Evolutionary conservation across 1,140 invertebrate genomes (phyloP).

Genomic region (Saxidomus purpurata): DNA sequence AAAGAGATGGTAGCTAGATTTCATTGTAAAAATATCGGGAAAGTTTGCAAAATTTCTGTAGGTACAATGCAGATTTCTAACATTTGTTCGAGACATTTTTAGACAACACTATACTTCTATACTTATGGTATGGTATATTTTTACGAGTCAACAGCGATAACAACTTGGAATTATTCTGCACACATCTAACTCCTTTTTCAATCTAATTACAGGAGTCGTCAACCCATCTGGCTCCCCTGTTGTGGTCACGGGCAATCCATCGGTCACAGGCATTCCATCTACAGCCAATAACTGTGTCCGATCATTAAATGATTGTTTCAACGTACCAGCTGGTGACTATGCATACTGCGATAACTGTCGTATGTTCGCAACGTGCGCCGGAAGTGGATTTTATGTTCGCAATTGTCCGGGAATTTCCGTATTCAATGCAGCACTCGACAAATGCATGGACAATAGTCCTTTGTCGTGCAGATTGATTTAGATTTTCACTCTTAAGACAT

Average conservation of each 20-base stretch:
- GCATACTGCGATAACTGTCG: constrained; percentile 60
- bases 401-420: constrained; percentile 45
- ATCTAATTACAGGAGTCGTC: not conserved
- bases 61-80: no score
- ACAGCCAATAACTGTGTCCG: constrained; percentile 45
- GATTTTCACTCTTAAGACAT: not conserved
- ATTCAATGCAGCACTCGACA: constrained; percentile 20
- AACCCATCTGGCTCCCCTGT: not conserved
- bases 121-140: no score
- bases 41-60: no score
- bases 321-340: constrained; percentile 36
- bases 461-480: not conserved
- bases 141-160: no score
- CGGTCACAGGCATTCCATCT: not conserved
- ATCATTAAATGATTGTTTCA: constrained; percentile 46
- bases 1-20: no score
- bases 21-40: no score
- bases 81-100: no score
- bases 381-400: constrained; percentile 61
- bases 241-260: not conserved
- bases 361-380: constrained; percentile 68
- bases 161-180: no score
- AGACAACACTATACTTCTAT: no score
- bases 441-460: constrained; percentile 37
- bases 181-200: no score